Conservation (phyloP, 2,113 vertebrate species). For the Loxodonta africana region DNA sequence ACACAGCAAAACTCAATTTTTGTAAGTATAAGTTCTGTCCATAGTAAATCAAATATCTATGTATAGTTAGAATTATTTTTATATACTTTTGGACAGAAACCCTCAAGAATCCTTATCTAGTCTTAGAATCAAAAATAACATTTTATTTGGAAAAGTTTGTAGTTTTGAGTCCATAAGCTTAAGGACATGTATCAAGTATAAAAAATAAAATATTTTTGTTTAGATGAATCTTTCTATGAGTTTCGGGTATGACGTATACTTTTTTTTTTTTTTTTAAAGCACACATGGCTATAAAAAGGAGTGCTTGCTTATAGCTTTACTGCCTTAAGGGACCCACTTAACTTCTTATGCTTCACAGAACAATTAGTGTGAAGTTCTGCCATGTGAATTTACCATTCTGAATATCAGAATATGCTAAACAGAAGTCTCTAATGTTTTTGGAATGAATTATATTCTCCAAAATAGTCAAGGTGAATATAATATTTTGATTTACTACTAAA, state of each 20-base stretch:
- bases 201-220: background rate
- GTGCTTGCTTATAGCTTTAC: background rate
- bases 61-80: background rate
- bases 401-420: conserved; percentile 51
- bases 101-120: background rate
- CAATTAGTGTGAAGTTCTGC: conserved; percentile 75
- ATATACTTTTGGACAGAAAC: background rate
- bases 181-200: background rate
- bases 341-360: conserved; percentile 77
- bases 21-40: conserved; percentile 31
- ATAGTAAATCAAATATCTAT: background rate
- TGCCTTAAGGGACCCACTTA: background rate
- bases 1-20: conserved; percentile 44
- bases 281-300: background rate
- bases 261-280: background rate
- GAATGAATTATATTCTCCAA: background rate
- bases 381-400: conserved; percentile 68
- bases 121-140: background rate
- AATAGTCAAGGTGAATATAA: background rate
- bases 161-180: background rate
- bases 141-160: conserved; percentile 12
- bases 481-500: background rate
- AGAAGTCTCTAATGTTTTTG: conserved; percentile 49
- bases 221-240: background rate
- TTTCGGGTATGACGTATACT: background rate